Evolutionary conservation across 2,797 vertebrate genomes (phyloP), one percentile per base, ranked within the genome.

Genomic region (Eupleurogrammus muticus): DNA sequence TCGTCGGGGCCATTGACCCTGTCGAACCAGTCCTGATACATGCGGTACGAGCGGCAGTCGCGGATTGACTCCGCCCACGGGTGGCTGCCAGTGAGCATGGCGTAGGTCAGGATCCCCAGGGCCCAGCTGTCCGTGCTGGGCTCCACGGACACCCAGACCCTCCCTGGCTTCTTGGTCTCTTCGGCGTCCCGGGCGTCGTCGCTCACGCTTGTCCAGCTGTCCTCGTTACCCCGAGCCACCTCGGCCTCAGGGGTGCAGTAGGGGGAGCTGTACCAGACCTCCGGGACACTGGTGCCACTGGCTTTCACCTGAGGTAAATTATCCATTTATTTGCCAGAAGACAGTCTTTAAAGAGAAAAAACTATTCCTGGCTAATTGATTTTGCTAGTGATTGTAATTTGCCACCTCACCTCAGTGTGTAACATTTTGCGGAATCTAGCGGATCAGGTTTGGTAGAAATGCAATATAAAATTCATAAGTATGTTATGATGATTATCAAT

Each of bases 121-220:
- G 96, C 96, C 97, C 97, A 98, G 75, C 95, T 95, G 1, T 98
- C 97, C 35, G 95, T 88, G 72, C 95, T 94, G 3, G 94, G 80
- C 65, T 97, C 96, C 0, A 97, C 96, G 19, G 94, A 92, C 24
- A 90, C 88, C 73, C 93, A 90, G 2, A 91, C 64, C 14, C 85
- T 75, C 0, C 17, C 9, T 23, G 55, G 63, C 50, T 78, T 70
- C 28, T 70, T 42, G 57, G 51, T 49, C 38, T 70, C 19, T 4
- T 47, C 32, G 0, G 32, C 54, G 75, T 81, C 0, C 65, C 76
- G 0, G 50, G 77, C 11, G 6, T 13, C 8, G 0, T 60, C 67
- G 1, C 48, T 76, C 0, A 48, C 60, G 78, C 51, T 88, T 75
- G 6, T 92, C 92, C 86, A 64, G 70, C 81, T 84, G 71, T 90